Evolutionary conservation across 2,113 vertebrate species (phyloP).

Genomic region (Apus apus): DNA sequence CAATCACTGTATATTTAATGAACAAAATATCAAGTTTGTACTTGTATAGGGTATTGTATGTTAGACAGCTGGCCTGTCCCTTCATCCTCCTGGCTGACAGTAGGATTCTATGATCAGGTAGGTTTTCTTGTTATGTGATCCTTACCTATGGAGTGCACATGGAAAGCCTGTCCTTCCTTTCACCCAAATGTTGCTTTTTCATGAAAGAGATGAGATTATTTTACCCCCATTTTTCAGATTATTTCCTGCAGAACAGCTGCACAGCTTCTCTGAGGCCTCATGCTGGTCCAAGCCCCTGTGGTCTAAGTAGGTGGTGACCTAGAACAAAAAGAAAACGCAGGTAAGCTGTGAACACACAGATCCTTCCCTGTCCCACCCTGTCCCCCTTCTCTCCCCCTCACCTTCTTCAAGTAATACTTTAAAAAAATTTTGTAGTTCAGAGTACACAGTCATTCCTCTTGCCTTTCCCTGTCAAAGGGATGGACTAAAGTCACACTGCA

Average conservation of each 20-base stretch:
- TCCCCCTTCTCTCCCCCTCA: no score
- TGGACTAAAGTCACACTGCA: not conserved
- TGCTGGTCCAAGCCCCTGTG: not conserved
- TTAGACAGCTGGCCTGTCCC: conserved; percentile 5
- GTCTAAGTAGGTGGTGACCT: not conserved
- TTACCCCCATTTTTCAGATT: not conserved
- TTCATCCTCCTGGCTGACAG: not conserved
- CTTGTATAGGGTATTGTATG: not conserved
- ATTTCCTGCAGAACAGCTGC: not conserved
- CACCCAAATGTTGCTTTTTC: not conserved
- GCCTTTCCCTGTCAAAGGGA: not conserved
- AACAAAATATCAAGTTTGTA: conserved; percentile 23
- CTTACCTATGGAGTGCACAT: not conserved
- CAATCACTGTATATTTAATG: conserved; percentile 34
- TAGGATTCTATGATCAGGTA: conserved; percentile 1
- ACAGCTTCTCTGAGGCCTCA: not conserved
- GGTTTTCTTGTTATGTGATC: conserved; percentile 1
- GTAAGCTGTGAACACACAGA: not conserved
- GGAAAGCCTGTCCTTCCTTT: not conserved
- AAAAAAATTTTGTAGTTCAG: not conserved
- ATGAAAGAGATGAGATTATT: not conserved
- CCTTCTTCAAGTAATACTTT: not conserved
- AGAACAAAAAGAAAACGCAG: not conserved
- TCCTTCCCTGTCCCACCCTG: not conserved
- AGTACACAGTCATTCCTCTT: not conserved